Evolutionary conservation across 2,797 vertebrate genomes (phyloP), one percentile per base, ranked within the genome.

Genomic region (Periophthalmus magnuspinnatus): DNA sequence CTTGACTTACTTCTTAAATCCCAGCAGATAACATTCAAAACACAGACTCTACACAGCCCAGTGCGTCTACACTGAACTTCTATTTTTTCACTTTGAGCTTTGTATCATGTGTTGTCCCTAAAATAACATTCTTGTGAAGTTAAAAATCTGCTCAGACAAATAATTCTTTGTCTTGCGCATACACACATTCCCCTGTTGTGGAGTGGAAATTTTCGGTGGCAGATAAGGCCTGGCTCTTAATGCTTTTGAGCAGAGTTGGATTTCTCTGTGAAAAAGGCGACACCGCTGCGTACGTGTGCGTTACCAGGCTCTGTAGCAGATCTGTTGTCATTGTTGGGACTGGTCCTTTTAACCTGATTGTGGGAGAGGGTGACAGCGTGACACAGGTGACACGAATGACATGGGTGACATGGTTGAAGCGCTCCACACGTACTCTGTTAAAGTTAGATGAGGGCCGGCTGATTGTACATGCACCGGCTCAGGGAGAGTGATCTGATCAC

Each of bases 261-360:
- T 91, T 88, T 90, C 80, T 60, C 59, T 64, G 28, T 70, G 71
- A 86, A 82, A 89, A 92, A 90, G 76, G 5, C 79, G 85, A 92
- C 82, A 90, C 84, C 77, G 0, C 73, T 58, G 80, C 86, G 80
- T 83, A 77, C 34, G 52, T 75, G 81, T 88, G 83, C 77, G 85
- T 89, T 79, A 78, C 77, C 21, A 1, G 59, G 72, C 76, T 54
- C 80, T 79, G 16, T 82, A 80, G 81, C 77, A 75, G 85, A 90
- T 90, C 65, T 85, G 83, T 88, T 89, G 89, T 87, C 88, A 80
- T 78, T 89, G 86, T 87, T 86, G 79, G 70, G 84, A 88, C 84
- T 63, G 75, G 75, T 75, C 79, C 82, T 89, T 90, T 91, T 90
- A 90, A 88, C 87, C 77, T 79, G 80, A 88, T 85, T 88, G 71